Evolutionary conservation across 2,113 vertebrate genomes (phyloP), one percentile per base, ranked within the genome.

Genomic region (Neolamprologus sp.): DNA sequence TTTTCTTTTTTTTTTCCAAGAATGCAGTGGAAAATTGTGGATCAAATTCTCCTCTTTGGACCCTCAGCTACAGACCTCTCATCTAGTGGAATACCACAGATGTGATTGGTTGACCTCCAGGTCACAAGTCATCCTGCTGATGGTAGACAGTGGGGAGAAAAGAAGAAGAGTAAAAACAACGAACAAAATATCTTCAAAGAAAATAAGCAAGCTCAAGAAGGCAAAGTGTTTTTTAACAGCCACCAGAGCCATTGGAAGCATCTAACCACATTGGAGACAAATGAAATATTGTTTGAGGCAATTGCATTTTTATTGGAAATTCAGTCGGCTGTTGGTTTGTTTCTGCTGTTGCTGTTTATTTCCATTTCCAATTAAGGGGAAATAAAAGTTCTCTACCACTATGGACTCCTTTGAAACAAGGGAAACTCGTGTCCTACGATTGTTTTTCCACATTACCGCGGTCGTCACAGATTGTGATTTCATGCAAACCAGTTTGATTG

Each of bases 391-490:
- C 88, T 91, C 90, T 78, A 86, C 91, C 42, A 63, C 90, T 68
- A 85, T 88, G 87, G 91, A 90, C 91, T 93, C 82, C 53, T 73
- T 93, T 87, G 55, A 84, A 89, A 92, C 60, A 37, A 89, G 89
- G 87, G 85, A 80, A 87, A 92, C 79, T 83, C 28, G 71, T 71
- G 85, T 93, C 90, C 83, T 71, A 9, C 63, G 93, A 93, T 93
- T 93, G 83, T 90, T 94, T 92, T 93, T 89, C 85, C 88, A 90
- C 90, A 82, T 92, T 80, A 91, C 86, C 37, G 92, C 88, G 28
- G 87, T 92, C 83, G 78, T 94, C 91, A 93, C 94, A 92, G 93
- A 94, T 93, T 92, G 95, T 95, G 90, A 93, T 95, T 96, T 95
- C 91, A 95, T 91, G 90, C 93, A 93, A 95, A 95, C 90, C 91